A percentile compares a stretch with the other conserved stretches of the same genome.
These are phyloP conservation scores for Schizothorax lantsangensis DNA, from an alignment of 2,797 vertebrate genomes.

Conservation along the genomic window DNA sequence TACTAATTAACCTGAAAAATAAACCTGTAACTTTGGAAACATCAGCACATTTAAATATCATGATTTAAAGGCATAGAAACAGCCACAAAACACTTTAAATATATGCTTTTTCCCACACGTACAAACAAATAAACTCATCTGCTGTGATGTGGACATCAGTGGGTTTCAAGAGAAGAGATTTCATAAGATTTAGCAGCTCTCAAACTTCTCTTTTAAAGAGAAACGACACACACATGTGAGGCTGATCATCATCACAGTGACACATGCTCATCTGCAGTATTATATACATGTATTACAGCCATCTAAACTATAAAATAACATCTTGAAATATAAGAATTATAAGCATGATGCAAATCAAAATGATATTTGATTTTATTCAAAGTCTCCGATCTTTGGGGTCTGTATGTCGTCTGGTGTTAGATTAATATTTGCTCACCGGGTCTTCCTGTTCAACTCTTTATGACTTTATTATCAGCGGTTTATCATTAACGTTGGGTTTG, in stretches of 20 bases:
- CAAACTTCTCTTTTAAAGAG: neutral
- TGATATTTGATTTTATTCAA: neutral
- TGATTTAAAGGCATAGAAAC: neutral
- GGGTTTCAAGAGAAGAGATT: neutral
- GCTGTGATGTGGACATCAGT: neutral
- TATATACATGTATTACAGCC: neutral
- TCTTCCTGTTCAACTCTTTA: conserved; percentile 37
- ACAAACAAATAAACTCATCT: neutral
- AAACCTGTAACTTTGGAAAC: neutral
- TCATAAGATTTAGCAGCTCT: neutral
- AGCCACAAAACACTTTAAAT: neutral
- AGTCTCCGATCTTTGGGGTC: too few species aligned
- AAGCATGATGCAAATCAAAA: neutral
- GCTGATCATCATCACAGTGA: neutral
- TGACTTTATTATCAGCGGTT: conserved; percentile 12
- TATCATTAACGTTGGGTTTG: conserved; percentile 45
- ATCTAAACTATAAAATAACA: neutral
- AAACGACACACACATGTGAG: neutral
- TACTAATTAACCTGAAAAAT: neutral
- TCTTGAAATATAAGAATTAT: neutral
- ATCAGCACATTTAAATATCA: neutral
- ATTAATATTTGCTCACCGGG: neutral
- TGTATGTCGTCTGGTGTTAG: neutral
- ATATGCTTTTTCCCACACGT: neutral
- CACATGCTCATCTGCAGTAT: neutral